These are phyloP conservation scores for Chinchilla lanigera DNA, from an alignment of 2,113 vertebrate genomes.

Conservation along the genomic window DNA sequence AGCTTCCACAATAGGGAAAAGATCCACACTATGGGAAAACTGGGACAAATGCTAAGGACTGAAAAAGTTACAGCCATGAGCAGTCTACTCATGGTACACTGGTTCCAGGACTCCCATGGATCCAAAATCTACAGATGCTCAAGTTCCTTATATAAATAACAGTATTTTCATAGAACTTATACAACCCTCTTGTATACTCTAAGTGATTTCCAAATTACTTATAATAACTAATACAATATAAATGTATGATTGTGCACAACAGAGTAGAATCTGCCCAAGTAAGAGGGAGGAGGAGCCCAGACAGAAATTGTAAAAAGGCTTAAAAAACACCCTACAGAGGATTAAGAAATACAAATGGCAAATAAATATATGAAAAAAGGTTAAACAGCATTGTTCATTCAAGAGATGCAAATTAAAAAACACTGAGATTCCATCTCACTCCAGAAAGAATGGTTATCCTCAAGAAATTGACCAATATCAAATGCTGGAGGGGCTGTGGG, in stretches of 20 bases:
- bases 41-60: not conserved
- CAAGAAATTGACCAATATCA: no score
- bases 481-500: no score
- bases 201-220: not conserved
- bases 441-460: no score
- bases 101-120: not conserved
- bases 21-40: not conserved
- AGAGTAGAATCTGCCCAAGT: no score
- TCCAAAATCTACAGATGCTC: not conserved
- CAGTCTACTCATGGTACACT: not conserved
- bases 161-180: not conserved
- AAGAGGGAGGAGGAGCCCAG: no score
- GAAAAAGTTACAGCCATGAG: not conserved
- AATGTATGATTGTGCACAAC: not conserved
- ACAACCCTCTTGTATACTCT: not conserved
- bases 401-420: no score
- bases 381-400: no score
- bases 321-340: no score
- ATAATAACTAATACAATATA: not conserved
- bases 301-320: no score
- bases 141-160: not conserved
- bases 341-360: no score
- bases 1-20: not conserved
- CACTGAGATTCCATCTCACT: no score
- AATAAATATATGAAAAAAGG: no score